Evolutionary conservation across 1,140 invertebrate species (phyloP).

Genomic region (Cyclargus thomasi): DNA sequence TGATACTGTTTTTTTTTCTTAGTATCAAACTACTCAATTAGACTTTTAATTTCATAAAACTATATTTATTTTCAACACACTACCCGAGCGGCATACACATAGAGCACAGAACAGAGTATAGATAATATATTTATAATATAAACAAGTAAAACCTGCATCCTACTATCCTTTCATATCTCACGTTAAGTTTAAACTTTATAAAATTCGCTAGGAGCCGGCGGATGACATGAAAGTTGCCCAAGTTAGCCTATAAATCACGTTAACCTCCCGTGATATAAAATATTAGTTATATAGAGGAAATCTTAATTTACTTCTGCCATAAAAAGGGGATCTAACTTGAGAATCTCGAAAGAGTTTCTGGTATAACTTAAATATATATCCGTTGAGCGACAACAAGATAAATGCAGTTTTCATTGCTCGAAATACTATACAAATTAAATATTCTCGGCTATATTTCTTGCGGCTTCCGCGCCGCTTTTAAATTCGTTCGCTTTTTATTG

Average conservation of each 20-base stretch:
- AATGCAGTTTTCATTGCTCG: slow-evolving; percentile 33
- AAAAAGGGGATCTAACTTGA: slow-evolving; percentile 56
- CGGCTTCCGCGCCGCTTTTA: slow-evolving; percentile 7
- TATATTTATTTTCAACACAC: neutral
- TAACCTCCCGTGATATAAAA: slow-evolving; percentile 55
- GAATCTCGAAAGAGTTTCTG: slow-evolving; percentile 58
- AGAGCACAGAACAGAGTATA: too few species aligned
- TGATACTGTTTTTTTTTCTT: too few species aligned
- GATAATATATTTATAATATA: neutral
- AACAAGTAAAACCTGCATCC: slow-evolving; percentile 11
- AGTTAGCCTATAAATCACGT: slow-evolving; percentile 67
- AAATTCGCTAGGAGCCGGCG: slow-evolving; percentile 53
- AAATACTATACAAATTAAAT: slow-evolving; percentile 25
- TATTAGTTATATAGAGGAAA: slow-evolving; percentile 60
- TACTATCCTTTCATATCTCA: slow-evolving; percentile 42
- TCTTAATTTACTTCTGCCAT: slow-evolving; percentile 65
- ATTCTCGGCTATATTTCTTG: slow-evolving; percentile 15
- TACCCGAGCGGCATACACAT: neutral
- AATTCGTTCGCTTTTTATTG: slow-evolving; percentile 2
- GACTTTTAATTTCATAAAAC: neutral
- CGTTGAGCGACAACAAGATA: slow-evolving; percentile 35
- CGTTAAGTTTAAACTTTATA: slow-evolving; percentile 64
- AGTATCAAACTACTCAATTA: too few species aligned
- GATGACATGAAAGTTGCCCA: slow-evolving; percentile 65
- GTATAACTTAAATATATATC: slow-evolving; percentile 43